Conservation (phyloP, 1,140 invertebrate species). For the Dermatophagoides farinae region DNA sequence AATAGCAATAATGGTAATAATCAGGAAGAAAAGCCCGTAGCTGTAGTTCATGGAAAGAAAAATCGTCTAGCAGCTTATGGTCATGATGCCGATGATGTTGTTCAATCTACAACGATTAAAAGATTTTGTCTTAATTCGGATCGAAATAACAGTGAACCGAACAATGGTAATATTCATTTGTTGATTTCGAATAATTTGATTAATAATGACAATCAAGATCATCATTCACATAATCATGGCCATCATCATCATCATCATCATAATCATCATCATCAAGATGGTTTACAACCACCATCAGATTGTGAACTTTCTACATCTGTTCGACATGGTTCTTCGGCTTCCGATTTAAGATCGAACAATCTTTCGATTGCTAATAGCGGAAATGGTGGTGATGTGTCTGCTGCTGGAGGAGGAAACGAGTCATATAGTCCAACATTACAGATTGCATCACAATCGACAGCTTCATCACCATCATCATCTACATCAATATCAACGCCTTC, state of each 20-base stretch:
- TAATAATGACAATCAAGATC: neutral
- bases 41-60: slow-evolving; percentile 19
- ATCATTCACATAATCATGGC: neutral
- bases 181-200: neutral
- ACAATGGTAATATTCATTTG: neutral
- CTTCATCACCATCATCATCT: slow-evolving; percentile 2
- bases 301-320: neutral
- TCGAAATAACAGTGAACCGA: slow-evolving; percentile 12
- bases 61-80: slow-evolving; percentile 19
- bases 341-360: slow-evolving; percentile 6
- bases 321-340: slow-evolving; percentile 5
- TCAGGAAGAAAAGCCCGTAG: slow-evolving; percentile 7
- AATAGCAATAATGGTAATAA: slow-evolving; percentile 10
- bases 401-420: too few species aligned
- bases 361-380: neutral
- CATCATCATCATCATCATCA: slow-evolving; percentile 3
- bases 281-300: neutral
- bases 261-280: neutral
- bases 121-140: slow-evolving; percentile 20
- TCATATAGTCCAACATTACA: neutral
- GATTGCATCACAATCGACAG: neutral
- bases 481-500: slow-evolving; percentile 2
- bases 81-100: slow-evolving; percentile 15
- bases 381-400: neutral
- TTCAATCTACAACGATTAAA: slow-evolving; percentile 18